These are phyloP conservation scores for Ceriagrion tenellum DNA, from an alignment of 2,888 invertebrate species.

Conservation along the genomic window DNA sequence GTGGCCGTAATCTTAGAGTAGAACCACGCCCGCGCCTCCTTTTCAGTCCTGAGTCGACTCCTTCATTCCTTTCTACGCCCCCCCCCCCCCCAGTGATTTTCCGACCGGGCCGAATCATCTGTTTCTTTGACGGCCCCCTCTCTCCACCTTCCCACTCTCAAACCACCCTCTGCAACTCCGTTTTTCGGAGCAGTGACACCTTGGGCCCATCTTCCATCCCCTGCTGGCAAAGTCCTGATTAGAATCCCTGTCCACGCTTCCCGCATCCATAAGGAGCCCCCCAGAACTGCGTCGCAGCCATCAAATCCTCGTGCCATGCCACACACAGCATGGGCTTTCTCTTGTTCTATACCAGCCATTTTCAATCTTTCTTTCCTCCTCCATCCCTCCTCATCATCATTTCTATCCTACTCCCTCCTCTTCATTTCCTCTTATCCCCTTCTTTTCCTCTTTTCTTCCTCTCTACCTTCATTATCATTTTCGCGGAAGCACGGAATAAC, in stretches of 20 bases:
- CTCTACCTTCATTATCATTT: background rate
- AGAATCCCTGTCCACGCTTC: slow-evolving; percentile 12
- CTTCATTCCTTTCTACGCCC: background rate
- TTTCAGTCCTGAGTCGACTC: background rate
- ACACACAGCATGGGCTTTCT: background rate
- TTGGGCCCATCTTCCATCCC: background rate
- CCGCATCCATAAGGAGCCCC: background rate
- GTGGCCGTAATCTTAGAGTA: too few species aligned
- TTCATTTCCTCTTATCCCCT: background rate
- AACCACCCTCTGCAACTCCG: background rate
- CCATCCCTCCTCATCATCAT: background rate
- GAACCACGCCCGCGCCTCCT: too few species aligned
- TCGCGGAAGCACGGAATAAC: background rate
- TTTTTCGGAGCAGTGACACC: background rate
- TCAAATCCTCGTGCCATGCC: background rate
- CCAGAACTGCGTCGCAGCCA: background rate
- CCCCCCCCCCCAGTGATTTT: background rate
- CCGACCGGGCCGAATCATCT: background rate
- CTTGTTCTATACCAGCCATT: too few species aligned
- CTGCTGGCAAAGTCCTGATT: background rate
- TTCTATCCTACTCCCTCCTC: background rate
- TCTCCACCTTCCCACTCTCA: background rate
- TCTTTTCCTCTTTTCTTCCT: background rate
- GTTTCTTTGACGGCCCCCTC: background rate
- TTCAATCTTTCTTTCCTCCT: background rate